Evolutionary conservation across 2,888 invertebrate species (phyloP).

Genomic region (Trachelus iudaicus): DNA sequence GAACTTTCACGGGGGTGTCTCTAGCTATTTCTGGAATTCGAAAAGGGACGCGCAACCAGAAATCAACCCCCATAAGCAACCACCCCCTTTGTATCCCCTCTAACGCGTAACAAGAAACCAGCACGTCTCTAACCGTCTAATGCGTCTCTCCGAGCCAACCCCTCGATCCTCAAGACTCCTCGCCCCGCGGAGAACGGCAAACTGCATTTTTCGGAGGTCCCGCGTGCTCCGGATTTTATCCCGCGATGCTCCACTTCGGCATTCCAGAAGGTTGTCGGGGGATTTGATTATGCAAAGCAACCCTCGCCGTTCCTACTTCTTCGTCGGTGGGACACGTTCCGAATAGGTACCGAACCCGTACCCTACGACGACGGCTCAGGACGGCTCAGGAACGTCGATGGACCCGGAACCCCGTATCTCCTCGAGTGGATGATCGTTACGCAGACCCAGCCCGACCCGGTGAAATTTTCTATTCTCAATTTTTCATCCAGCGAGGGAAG

Average conservation of each 20-base stretch:
- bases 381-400: background rate
- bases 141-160: background rate
- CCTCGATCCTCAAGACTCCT: background rate
- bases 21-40: slow-evolving; percentile 51
- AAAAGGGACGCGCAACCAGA: background rate
- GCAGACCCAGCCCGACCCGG: background rate
- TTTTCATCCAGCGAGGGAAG: background rate
- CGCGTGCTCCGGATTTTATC: slow-evolving; percentile 45
- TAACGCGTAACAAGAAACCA: background rate
- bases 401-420: background rate
- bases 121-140: background rate
- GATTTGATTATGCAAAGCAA: slow-evolving; percentile 61
- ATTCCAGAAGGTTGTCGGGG: slow-evolving; percentile 55
- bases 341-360: background rate
- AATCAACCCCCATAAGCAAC: background rate
- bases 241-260: slow-evolving; percentile 34
- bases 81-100: background rate
- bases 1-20: slow-evolving; percentile 27
- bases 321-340: background rate
- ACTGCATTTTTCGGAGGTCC: slow-evolving; percentile 56
- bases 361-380: background rate
- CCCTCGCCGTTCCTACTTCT: background rate
- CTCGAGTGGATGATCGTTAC: background rate
- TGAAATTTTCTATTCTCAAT: background rate
- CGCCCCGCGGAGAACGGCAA: slow-evolving; percentile 25